phyloP scores from a whole-genome alignment of 2,113 vertebrate species.

The Myocastor coypus region DNA sequence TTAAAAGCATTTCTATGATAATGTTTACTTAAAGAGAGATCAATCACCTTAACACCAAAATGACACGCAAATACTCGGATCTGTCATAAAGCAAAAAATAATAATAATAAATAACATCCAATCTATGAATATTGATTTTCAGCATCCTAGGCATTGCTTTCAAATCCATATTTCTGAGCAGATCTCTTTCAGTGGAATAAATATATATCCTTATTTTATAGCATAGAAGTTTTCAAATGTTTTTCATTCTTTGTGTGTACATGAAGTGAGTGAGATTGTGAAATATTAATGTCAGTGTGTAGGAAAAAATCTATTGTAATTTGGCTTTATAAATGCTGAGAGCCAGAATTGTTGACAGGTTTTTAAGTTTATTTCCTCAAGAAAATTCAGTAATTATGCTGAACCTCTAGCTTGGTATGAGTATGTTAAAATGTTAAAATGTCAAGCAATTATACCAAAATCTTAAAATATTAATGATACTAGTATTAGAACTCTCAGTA shows the following conservation, averaged over 20 bases:
- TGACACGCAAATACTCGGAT: background rate
- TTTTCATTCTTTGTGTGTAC: background rate
- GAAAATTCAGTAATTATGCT: constrained; percentile 25
- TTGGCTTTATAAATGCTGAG: constrained; percentile 15
- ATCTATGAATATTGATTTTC: background rate
- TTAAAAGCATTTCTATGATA: constrained; percentile 37
- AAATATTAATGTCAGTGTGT: background rate
- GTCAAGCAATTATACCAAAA: background rate
- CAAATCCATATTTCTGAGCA: background rate
- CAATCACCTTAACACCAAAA: background rate
- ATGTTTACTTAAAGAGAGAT: background rate
- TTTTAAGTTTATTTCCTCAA: background rate
- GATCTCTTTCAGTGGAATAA: background rate
- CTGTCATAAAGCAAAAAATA: background rate
- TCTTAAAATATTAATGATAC: background rate
- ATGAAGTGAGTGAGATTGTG: background rate
- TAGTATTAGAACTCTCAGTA: background rate
- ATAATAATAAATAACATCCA: background rate
- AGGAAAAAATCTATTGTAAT: background rate
- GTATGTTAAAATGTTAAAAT: background rate
- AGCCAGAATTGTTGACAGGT: background rate
- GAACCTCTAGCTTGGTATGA: background rate
- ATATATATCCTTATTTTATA: background rate
- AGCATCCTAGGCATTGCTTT: background rate
- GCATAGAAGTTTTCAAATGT: background rate